phyloP scores from a whole-genome alignment of 2,888 invertebrate species.

The Caradrina clavipalpis region DNA sequence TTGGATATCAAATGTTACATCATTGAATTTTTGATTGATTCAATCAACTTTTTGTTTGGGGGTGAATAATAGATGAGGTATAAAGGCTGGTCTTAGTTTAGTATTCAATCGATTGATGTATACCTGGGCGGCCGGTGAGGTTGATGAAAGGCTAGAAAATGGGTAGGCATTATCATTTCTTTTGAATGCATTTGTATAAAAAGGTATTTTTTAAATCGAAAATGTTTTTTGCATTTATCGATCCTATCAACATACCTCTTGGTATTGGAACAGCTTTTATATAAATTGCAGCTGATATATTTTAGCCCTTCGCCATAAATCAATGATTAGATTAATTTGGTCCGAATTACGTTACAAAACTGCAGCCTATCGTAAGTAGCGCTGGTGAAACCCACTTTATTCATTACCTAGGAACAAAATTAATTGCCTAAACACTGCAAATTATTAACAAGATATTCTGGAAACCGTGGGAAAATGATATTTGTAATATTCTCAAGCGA shows the following conservation, averaged over 20 bases:
- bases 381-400: slow-evolving; percentile 31
- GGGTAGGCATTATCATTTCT: neutral
- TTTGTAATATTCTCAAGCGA: slow-evolving; percentile 49
- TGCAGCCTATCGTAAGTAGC: slow-evolving; percentile 4
- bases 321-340: slow-evolving; percentile 38
- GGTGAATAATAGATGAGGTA: slow-evolving; percentile 54
- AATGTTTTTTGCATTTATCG: neutral
- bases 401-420: slow-evolving; percentile 25
- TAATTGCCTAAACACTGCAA: slow-evolving; percentile 36
- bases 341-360: slow-evolving; percentile 33
- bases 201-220: neutral
- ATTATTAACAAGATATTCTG: slow-evolving; percentile 31
- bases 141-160: neutral
- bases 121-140: neutral
- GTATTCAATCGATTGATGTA: slow-evolving; percentile 27
- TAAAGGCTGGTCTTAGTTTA: slow-evolving; percentile 14
- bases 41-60: slow-evolving; percentile 43
- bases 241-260: neutral
- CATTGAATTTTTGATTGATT: slow-evolving; percentile 51
- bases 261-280: neutral
- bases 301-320: slow-evolving; percentile 20
- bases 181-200: neutral
- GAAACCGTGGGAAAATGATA: slow-evolving; percentile 51
- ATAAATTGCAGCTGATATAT: neutral
- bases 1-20: slow-evolving; percentile 45